Evolutionary conservation across 1,140 invertebrate species (phyloP).

Genomic region (Drosophila parabipectinata): DNA sequence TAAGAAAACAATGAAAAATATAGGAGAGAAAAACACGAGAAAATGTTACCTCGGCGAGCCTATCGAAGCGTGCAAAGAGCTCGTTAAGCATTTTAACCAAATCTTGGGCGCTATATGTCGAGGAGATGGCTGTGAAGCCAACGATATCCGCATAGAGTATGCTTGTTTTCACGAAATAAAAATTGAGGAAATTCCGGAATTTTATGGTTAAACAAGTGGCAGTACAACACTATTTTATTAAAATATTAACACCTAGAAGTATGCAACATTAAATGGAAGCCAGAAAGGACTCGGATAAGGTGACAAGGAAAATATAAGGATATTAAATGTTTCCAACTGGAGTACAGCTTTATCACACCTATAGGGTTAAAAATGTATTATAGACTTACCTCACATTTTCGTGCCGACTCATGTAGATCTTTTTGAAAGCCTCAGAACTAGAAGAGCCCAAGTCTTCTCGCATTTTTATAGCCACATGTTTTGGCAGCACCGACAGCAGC

Average conservation of each 20-base stretch:
- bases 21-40: slow-evolving; percentile 23
- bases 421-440: slow-evolving; percentile 96
- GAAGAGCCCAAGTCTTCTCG: slow-evolving; percentile 94
- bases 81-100: slow-evolving; percentile 97
- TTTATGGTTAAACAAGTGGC: slow-evolving; percentile 31
- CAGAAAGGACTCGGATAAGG: neutral
- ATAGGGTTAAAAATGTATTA: neutral
- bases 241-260: slow-evolving; percentile 37
- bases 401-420: slow-evolving; percentile 98
- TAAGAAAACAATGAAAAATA: slow-evolving; percentile 16
- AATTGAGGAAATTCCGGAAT: slow-evolving; percentile 11
- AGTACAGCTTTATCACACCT: too few species aligned
- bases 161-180: slow-evolving; percentile 82
- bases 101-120: slow-evolving; percentile 96
- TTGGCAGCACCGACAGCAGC: slow-evolving; percentile 95
- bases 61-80: slow-evolving; percentile 96
- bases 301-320: neutral
- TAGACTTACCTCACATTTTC: slow-evolving; percentile 94
- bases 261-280: slow-evolving; percentile 3
- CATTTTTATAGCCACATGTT: slow-evolving; percentile 98
- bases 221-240: slow-evolving; percentile 11
- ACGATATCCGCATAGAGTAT: slow-evolving; percentile 96
- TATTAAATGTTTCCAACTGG: slow-evolving; percentile 14
- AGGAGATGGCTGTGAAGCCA: slow-evolving; percentile 97
- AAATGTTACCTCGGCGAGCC: slow-evolving; percentile 91